Evolutionary conservation across 2,797 vertebrate genomes (phyloP), one percentile per base, ranked within the genome.

Genomic region (Thunnus albacares): DNA sequence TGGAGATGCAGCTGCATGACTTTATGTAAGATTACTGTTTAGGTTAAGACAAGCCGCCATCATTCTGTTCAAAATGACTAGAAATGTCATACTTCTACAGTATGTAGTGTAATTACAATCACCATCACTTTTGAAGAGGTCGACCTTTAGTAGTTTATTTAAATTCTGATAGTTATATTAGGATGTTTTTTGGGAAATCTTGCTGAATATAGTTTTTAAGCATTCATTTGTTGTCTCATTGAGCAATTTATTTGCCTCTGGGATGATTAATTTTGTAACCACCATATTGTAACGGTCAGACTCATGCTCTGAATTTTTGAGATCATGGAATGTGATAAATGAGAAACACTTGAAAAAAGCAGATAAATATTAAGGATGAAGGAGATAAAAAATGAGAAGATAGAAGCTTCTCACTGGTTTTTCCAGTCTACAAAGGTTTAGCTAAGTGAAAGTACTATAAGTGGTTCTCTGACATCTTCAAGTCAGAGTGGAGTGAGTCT

Each of bases 401-500:
- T 5, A 45, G 13, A 45, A 5, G 43, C 3, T 15, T 45, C 15
- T 45, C 43, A 17, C 41, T 24, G 28, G 28, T 30, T 57, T 61
- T 45, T 13, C 18, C 18, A 10, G 0, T 56, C n/a, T 3, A 14
- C 38, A 8, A 63, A 38, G 14, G 47, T 8, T 51, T 18, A 51
- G 7, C 2, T 18, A 20, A 51, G 47, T 51, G 8, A 51, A 51
- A 51, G 47, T 8, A 18, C 75, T 74, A 62, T 79, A 84, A 65
- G 45, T 70, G 77, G 49, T 51, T 66, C 3, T 55, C 13, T 22
- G 74, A 24, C 28, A 4, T 82, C 66, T 69, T 80, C 64, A 70
- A 51, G 65, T 82, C 76, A 78, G 62, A 77, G 75, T 49, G 65
- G 67, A 71, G 56, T 1, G 12, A 28, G 79, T 75, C 45, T 84